Conservation (phyloP, 2,113 vertebrate genomes). For the Dicrurus megarhynchus region DNA sequence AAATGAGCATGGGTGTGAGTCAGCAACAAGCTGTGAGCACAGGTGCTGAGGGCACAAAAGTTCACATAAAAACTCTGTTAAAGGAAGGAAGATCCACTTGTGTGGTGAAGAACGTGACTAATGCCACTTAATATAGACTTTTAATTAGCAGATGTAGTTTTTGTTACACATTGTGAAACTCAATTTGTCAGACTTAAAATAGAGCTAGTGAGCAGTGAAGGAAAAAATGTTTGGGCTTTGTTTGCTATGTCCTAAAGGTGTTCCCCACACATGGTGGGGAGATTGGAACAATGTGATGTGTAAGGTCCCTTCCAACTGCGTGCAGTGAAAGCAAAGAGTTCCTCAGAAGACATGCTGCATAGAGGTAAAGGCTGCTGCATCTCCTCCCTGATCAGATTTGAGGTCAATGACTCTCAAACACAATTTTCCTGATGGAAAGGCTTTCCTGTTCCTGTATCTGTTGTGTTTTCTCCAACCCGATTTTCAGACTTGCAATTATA, state of each 20-base stretch:
- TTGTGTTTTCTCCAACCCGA: background rate
- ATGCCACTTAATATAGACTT: background rate
- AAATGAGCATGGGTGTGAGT: background rate
- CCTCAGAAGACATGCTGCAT: background rate
- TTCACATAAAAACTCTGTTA: background rate
- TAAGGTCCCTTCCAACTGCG: background rate
- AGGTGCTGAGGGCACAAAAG: background rate
- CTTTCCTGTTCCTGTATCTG: background rate
- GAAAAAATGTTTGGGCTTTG: background rate
- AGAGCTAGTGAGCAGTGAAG: background rate
- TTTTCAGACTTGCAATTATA: background rate
- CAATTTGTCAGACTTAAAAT: background rate
- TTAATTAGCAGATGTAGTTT: background rate
- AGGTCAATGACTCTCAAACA: background rate
- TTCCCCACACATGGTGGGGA: background rate
- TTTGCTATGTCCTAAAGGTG: background rate
- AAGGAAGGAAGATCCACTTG: background rate
- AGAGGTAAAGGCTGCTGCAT: background rate
- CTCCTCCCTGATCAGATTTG: background rate
- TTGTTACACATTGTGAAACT: background rate
- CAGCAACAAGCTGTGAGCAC: background rate
- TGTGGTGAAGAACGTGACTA: background rate
- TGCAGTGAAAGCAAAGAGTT: background rate
- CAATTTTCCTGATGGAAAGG: background rate
- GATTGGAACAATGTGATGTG: background rate